Conservation (phyloP, 2,797 vertebrate species). For the Petrocephalus schoutedeni region DNA sequence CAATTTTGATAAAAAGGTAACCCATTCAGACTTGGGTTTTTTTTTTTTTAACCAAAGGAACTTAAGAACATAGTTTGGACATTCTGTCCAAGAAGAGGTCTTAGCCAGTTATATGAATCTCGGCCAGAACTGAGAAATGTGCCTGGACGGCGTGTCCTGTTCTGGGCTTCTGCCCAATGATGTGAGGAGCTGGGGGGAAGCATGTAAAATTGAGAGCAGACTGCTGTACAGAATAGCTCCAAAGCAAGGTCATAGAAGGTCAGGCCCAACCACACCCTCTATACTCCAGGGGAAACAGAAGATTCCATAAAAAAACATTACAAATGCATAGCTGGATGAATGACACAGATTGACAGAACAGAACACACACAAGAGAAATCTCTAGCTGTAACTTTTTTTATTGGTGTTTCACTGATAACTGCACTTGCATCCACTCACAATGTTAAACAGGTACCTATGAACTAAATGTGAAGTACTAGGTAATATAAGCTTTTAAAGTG, state of each 20-base stretch:
- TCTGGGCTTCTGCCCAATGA: constrained; percentile 4
- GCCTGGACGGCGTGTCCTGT: constrained; percentile 14
- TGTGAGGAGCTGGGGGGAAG: not conserved
- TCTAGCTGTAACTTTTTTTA: not conserved
- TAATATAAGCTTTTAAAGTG: not conserved
- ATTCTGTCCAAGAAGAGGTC: not conserved
- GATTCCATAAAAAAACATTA: constrained; percentile 6
- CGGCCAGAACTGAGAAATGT: not conserved
- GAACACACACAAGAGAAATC: not conserved
- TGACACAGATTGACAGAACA: not conserved
- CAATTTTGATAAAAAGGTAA: not conserved
- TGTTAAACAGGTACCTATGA: not conserved
- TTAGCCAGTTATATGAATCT: not conserved
- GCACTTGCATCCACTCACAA: not conserved
- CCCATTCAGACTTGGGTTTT: not conserved
- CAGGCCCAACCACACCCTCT: constrained; percentile 17
- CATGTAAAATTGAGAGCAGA: constrained; percentile 16
- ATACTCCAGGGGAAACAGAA: not conserved
- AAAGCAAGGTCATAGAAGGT: constrained; percentile 21
- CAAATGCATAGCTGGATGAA: not conserved
- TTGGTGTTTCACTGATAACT: not conserved
- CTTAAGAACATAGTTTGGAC: not conserved
- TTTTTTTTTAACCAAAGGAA: not conserved
- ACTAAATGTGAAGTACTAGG: not conserved
- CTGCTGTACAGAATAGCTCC: constrained; percentile 9